Percentiles rank a stretch among this genome's conserved stretches.
Evolutionary conservation across 2,888 invertebrate species (phyloP).

Genomic region (Seladonia tumulorum): DNA sequence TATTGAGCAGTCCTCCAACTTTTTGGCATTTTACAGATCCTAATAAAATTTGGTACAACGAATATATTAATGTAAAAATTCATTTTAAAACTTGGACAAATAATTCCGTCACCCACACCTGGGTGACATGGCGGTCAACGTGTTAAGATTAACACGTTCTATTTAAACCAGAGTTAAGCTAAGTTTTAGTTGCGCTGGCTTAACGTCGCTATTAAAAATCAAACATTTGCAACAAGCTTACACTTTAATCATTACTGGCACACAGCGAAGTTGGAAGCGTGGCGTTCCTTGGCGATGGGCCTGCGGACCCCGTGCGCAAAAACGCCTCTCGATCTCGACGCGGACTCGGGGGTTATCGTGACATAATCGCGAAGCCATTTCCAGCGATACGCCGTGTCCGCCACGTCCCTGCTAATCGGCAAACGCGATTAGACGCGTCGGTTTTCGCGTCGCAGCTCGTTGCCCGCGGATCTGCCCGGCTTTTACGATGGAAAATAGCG

Average conservation of each 20-base stretch:
- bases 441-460: constrained; percentile 6
- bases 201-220: too few relatives aligned
- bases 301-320: neutral
- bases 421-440: constrained; percentile 17
- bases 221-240: too few relatives aligned
- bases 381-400: neutral
- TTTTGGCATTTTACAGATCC: too few relatives aligned
- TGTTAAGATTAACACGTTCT: too few relatives aligned
- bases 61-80: too few relatives aligned
- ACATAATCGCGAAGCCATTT: constrained; percentile 39
- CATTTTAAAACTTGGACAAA: too few relatives aligned
- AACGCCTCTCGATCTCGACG: neutral
- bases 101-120: too few relatives aligned
- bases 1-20: too few relatives aligned
- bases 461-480: constrained; percentile 1
- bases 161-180: too few relatives aligned
- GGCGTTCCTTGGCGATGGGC: neutral
- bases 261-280: neutral
- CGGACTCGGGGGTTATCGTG: constrained; percentile 20
- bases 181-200: too few relatives aligned
- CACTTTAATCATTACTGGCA: neutral
- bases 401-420: constrained; percentile 1
- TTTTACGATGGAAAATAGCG: constrained; percentile 7
- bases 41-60: too few relatives aligned
- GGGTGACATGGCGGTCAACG: too few relatives aligned